Percentiles rank a stretch among this genome's conserved stretches.
Conservation (phyloP, 2,888 invertebrate species). For the Rhaphigaster nebulosa region DNA sequence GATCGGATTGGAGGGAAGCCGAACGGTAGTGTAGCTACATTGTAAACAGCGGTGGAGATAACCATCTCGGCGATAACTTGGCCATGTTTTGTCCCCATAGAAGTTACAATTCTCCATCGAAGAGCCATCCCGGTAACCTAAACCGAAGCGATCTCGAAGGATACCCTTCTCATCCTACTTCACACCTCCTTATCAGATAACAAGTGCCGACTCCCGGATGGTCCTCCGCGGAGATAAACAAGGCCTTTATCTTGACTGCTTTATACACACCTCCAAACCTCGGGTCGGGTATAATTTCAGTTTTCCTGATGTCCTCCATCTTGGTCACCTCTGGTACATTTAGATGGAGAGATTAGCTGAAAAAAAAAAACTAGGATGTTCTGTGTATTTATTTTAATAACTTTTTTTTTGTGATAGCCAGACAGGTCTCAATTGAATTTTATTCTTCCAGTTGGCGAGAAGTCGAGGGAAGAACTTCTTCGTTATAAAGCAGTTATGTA, state of each 20-base stretch:
- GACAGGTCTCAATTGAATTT: background rate
- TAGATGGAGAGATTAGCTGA: constrained; percentile 19
- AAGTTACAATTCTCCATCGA: background rate
- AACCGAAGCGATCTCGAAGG: constrained; percentile 5
- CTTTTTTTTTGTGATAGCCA: background rate
- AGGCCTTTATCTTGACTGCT: constrained; percentile 33
- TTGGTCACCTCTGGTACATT: constrained; percentile 34
- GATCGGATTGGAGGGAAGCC: background rate
- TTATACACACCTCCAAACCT: constrained; percentile 29
- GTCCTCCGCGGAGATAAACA: constrained; percentile 23
- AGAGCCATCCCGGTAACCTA: constrained; percentile 26
- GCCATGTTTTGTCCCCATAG: background rate
- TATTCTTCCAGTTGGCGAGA: background rate
- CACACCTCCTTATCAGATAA: constrained; percentile 48
- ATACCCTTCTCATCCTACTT: constrained; percentile 28
- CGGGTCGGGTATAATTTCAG: constrained; percentile 35
- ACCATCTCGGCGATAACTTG: constrained; percentile 40
- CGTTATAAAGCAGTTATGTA: background rate
- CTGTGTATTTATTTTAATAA: background rate
- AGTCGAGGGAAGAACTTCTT: background rate
- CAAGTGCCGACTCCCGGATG: constrained; percentile 21
- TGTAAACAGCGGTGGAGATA: constrained; percentile 30
- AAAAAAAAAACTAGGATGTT: background rate
- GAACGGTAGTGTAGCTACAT: constrained; percentile 44
- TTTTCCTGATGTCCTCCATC: constrained; percentile 30